Conservation (phyloP, 2,797 vertebrate species). For the Lagocephalus sceleratus region DNA sequence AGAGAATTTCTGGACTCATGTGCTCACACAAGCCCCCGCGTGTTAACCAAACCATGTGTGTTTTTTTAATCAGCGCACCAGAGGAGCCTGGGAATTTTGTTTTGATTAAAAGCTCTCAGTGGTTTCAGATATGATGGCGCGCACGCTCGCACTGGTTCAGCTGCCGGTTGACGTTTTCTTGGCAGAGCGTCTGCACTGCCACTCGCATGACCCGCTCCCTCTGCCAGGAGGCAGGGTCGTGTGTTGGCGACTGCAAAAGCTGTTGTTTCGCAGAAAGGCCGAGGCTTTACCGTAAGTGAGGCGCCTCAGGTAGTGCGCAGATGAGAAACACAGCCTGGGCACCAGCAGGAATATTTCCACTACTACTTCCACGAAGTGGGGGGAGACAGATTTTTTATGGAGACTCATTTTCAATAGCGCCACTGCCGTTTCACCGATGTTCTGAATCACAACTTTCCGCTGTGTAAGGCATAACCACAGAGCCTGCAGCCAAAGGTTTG, state of each 20-base stretch:
- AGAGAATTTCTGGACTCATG: not conserved
- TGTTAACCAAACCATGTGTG: not conserved
- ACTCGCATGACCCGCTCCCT: slow-evolving; percentile 17
- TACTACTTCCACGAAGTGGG: slow-evolving; percentile 35
- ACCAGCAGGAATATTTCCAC: slow-evolving; percentile 52
- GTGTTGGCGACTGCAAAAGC: not conserved
- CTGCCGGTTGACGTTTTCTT: slow-evolving; percentile 33
- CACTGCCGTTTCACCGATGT: slow-evolving; percentile 15
- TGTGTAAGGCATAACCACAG: slow-evolving; percentile 55
- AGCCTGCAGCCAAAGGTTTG: slow-evolving; percentile 14
- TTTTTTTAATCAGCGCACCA: not conserved
- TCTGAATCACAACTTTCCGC: slow-evolving; percentile 46
- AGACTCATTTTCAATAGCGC: slow-evolving; percentile 13
- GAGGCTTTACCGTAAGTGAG: not conserved
- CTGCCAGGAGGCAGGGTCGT: slow-evolving; percentile 8
- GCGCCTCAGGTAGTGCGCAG: slow-evolving; percentile 14
- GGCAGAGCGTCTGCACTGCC: slow-evolving; percentile 17
- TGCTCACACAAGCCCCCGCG: not conserved
- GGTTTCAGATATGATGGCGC: slow-evolving; percentile 35
- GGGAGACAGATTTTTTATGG: slow-evolving; percentile 40
- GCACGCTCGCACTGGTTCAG: slow-evolving; percentile 21
- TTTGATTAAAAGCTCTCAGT: slow-evolving; percentile 7
- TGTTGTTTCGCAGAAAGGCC: slow-evolving; percentile 22
- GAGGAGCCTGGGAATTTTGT: not conserved
- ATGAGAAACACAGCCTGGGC: slow-evolving; percentile 31